These are phyloP conservation scores for Percopsis transmontana DNA, from an alignment of 2,113 vertebrate species.

Conservation along the genomic window DNA sequence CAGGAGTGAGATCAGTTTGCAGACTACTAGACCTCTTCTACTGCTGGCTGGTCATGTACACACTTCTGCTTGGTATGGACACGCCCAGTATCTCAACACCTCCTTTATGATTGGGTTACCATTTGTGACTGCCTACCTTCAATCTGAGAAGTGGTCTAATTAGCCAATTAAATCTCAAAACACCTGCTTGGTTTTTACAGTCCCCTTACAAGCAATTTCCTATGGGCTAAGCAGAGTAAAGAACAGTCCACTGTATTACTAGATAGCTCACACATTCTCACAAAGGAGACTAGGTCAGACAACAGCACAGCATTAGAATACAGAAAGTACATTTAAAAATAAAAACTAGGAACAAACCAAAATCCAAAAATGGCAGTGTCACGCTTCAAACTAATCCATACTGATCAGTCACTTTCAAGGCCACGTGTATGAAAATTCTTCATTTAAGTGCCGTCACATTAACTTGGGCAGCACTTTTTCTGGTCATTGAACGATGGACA, in stretches of 20 bases:
- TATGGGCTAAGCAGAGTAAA: neutral
- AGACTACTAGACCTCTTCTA: neutral
- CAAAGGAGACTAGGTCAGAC: constrained; percentile 11
- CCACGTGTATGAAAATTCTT: neutral
- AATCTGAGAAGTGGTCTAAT: too few relatives aligned
- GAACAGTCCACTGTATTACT: neutral
- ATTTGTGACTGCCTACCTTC: too few relatives aligned
- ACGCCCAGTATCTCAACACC: too few relatives aligned
- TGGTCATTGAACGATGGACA: constrained; percentile 16
- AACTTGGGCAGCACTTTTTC: constrained; percentile 1
- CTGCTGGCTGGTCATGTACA: too few relatives aligned
- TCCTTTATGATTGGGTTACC: too few relatives aligned
- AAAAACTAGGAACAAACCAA: constrained; percentile 29
- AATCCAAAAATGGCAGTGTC: constrained; percentile 68
- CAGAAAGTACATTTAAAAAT: neutral
- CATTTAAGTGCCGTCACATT: constrained; percentile 22
- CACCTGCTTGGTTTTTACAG: too few relatives aligned
- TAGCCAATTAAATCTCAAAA: too few relatives aligned
- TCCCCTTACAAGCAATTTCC: neutral
- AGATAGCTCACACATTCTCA: constrained; percentile 1
- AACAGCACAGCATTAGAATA: neutral
- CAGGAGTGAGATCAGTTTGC: neutral
- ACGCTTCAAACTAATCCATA: constrained; percentile 48
- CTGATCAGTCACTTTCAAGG: constrained; percentile 14
- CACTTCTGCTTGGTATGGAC: too few relatives aligned